Percentiles rank a stretch among this genome's conserved stretches.
Conservation (phyloP, 1,140 invertebrate species). For the Drosophila kepulauana region DNA sequence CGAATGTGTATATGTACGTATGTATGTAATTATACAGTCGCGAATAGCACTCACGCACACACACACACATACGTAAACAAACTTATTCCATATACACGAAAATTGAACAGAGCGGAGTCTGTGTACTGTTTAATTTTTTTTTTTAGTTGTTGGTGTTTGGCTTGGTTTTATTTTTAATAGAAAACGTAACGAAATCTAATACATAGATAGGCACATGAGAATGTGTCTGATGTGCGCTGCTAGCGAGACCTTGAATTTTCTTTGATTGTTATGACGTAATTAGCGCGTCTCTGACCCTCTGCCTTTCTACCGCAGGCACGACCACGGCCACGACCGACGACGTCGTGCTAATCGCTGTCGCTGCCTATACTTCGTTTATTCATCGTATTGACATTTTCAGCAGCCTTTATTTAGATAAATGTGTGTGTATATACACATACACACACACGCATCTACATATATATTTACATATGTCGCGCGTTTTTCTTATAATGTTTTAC, state of each 20-base stretch:
- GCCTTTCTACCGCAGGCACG: constrained; percentile 59
- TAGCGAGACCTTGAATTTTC: constrained; percentile 78
- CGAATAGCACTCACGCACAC: constrained; percentile 57
- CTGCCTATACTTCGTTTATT: constrained; percentile 66
- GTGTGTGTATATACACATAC: constrained; percentile 6
- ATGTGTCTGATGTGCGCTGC: constrained; percentile 55
- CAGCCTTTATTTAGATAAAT: constrained; percentile 73
- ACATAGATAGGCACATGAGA: constrained; percentile 59
- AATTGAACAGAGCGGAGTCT: constrained; percentile 35
- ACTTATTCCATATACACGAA: constrained; percentile 23
- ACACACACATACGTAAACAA: constrained; percentile 50
- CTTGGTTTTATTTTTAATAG: constrained; percentile 79
- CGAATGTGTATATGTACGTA: constrained; percentile 53
- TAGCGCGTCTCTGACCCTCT: constrained; percentile 67
- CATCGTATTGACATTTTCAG: constrained; percentile 82
- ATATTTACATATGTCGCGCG: constrained; percentile 48
- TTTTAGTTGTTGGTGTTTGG: constrained; percentile 9
- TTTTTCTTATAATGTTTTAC: constrained; percentile 32
- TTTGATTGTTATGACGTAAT: constrained; percentile 84
- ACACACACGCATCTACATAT: neutral
- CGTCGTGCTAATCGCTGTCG: constrained; percentile 74
- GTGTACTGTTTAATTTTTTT: constrained; percentile 50
- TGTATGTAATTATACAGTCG: constrained; percentile 78
- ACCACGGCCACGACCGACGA: constrained; percentile 43
- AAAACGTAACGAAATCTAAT: constrained; percentile 79